phyloP scores from a whole-genome alignment of 1,140 invertebrate species.

The Drosophila willistoni region DNA sequence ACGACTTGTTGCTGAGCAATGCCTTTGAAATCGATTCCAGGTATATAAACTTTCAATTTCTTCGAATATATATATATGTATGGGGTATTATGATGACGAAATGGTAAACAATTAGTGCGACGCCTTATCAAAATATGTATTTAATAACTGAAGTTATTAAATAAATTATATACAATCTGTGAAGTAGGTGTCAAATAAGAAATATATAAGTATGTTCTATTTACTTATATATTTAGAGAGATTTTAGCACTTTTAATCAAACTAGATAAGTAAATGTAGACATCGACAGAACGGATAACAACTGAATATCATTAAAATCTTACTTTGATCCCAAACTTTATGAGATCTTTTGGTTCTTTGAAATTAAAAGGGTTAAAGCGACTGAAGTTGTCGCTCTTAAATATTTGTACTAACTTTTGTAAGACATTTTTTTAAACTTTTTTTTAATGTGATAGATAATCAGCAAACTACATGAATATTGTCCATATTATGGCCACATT shows the following conservation, averaged over 20 bases:
- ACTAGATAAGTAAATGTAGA: background rate
- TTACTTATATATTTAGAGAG: background rate
- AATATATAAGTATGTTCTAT: background rate
- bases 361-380: background rate
- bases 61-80: background rate
- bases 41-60: constrained; percentile 42
- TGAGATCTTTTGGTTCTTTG: too few relatives aligned
- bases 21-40: constrained; percentile 57
- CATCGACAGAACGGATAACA: background rate
- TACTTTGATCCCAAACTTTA: too few relatives aligned
- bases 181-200: background rate
- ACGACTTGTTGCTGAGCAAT: constrained; percentile 65
- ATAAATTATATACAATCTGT: too few relatives aligned
- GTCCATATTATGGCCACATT: too few relatives aligned
- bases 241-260: constrained; percentile 3
- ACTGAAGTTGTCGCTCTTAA: too few relatives aligned
- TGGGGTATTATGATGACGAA: constrained; percentile 27
- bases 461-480: too few relatives aligned
- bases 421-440: too few relatives aligned
- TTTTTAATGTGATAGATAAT: too few relatives aligned
- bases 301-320: background rate
- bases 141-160: too few relatives aligned
- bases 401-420: too few relatives aligned
- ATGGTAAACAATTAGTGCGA: constrained; percentile 31
- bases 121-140: too few relatives aligned